Evolutionary conservation across 2,113 vertebrate species (phyloP), one percentile per base, ranked within the genome.

Genomic region (Cheilinus undulatus): DNA sequence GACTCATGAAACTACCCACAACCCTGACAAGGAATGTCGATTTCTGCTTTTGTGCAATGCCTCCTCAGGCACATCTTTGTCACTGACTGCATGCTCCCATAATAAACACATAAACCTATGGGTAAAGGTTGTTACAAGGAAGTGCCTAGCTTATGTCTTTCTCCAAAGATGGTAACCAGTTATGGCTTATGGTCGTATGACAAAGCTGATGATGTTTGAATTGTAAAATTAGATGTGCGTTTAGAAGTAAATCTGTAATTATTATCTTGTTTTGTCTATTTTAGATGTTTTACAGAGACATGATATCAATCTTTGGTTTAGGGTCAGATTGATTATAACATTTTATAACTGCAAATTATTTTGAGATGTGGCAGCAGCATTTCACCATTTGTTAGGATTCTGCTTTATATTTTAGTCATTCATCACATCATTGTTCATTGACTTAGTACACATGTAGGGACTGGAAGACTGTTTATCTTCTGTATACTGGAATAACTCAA

Each of bases 141-240:
- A 20, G 70, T 69, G 65, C 49, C 76, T 7, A 27, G 4, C 24
- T 59, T 3, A n/a, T 38, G 19, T 17, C 42, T 46, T 32, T 45
- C 3, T 27, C 30, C 14, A 4, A 32, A 65, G 34, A 57, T 9
- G 46, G n/a, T n/a, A n/a, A n/a, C n/a, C 20, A 0, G 0, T 30
- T 57, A 38, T 34, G 40, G 38, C 36, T 28, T 20, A 26, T 19
- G 28, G n/a, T 76, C 46, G 69, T 60, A 15, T 0, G 4, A 22
- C 27, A 3, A 42, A 38, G 43, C 30, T 15, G 7, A 49, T 69
- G 23, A 15, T 26, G 19, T 19, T 23, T 27, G 15, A 5, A 32
- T 5, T 8, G 14, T 32, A 67, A n/a, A 62, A 19, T 23, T 42
- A 15, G 0, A 0, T 62, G 12, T 32, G 1, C 1, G 10, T 12